A percentile compares a stretch with the other conserved stretches of the same genome.
These are phyloP conservation scores for Salvator merianae DNA, from an alignment of 2,113 vertebrate species.

Conservation along the genomic window DNA sequence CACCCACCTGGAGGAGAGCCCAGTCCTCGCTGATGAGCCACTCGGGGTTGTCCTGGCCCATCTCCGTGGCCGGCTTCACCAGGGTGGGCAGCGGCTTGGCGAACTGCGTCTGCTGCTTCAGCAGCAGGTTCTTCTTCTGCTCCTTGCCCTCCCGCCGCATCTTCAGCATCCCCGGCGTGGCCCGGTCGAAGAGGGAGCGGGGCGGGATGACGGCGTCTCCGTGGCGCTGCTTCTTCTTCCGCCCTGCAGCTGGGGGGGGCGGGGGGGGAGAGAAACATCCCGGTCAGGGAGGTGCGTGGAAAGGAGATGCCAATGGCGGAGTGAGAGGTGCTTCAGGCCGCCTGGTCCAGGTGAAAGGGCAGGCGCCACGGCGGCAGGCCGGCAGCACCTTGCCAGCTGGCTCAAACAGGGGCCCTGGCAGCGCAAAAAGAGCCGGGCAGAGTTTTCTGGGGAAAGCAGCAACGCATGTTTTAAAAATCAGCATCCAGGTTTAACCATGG, in stretches of 20 bases:
- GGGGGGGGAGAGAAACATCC: too few relatives aligned
- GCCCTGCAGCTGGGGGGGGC: conserved; percentile 77
- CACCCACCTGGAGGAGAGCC: conserved; percentile 89
- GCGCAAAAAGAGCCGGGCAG: too few relatives aligned
- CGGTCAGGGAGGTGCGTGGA: neutral
- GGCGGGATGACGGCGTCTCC: conserved; percentile 90
- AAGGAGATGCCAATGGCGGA: too few relatives aligned
- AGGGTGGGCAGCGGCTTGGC: conserved; percentile 89
- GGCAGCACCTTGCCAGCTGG: too few relatives aligned
- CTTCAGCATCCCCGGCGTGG: conserved; percentile 84
- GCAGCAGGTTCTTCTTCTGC: conserved; percentile 91
- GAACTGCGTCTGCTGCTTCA: conserved; percentile 90
- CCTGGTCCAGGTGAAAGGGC: too few relatives aligned
- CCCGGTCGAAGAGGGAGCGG: conserved; percentile 91
- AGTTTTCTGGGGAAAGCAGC: too few relatives aligned
- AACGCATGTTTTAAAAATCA: too few relatives aligned
- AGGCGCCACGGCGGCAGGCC: too few relatives aligned
- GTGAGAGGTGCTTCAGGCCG: too few relatives aligned
- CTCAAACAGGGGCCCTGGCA: too few relatives aligned
- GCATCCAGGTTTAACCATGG: too few relatives aligned
- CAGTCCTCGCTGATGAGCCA: conserved; percentile 96
- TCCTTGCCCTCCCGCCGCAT: conserved; percentile 90
- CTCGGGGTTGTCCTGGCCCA: conserved; percentile 89
- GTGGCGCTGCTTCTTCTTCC: conserved; percentile 92
- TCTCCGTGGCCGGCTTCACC: conserved; percentile 86